Percentiles rank a stretch among this genome's conserved stretches.
Conservation (phyloP, 2,113 vertebrate genomes). For the Mobula hypostoma region DNA sequence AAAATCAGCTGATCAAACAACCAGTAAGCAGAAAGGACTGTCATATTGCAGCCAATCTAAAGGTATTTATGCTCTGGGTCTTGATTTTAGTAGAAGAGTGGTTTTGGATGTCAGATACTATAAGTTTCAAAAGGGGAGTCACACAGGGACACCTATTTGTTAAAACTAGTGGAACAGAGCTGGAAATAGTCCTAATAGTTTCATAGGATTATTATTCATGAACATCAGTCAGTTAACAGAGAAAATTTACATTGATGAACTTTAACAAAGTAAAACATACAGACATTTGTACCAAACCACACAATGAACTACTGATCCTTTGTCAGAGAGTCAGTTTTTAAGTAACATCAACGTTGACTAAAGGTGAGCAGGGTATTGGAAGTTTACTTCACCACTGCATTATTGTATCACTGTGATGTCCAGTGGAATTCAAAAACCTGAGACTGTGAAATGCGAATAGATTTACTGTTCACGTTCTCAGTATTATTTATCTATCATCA, state of each 20-base stretch:
- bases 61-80: not conserved
- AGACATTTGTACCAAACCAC: not conserved
- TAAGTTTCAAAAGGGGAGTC: not conserved
- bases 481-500: too few relatives aligned
- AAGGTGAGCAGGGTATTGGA: not conserved
- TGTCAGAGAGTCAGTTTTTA: not conserved
- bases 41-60: not conserved
- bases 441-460: not conserved
- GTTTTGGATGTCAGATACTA: not conserved
- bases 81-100: not conserved
- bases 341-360: not conserved
- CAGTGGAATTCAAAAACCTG: not conserved
- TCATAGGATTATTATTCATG: not conserved
- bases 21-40: not conserved
- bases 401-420: not conserved
- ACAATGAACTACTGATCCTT: not conserved
- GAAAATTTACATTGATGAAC: not conserved
- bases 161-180: not conserved
- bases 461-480: not conserved
- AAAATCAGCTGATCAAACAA: not conserved
- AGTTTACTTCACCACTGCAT: not conserved
- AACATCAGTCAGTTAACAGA: not conserved
- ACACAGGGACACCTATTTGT: not conserved
- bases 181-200: not conserved
- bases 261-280: not conserved